Conservation (phyloP, 2,797 vertebrate species). For the Vultur gryphus region DNA sequence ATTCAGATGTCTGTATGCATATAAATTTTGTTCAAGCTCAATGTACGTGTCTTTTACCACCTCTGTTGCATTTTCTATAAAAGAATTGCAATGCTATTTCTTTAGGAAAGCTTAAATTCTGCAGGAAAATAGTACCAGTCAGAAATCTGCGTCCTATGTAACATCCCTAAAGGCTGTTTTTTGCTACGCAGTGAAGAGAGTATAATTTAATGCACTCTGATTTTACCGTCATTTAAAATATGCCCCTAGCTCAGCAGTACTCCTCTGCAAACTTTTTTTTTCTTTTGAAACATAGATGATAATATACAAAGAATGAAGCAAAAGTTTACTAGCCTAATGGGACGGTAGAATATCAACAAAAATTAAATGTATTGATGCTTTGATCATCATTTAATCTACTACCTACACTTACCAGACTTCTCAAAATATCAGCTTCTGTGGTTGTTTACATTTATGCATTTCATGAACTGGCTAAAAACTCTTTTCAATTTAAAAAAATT, state of each 20-base stretch:
- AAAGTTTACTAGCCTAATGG: neutral
- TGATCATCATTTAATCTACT: neutral
- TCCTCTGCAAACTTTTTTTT: neutral
- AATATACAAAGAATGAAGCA: neutral
- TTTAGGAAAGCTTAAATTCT: conserved; percentile 8
- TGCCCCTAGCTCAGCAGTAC: neutral
- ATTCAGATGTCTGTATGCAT: neutral
- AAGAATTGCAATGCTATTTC: neutral
- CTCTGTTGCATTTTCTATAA: neutral
- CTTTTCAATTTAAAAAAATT: neutral
- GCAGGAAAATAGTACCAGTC: neutral
- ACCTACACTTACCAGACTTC: neutral
- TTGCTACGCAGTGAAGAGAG: neutral
- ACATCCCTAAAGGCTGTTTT: neutral
- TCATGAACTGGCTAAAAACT: neutral
- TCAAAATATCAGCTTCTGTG: neutral
- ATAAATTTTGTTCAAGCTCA: neutral
- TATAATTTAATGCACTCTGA: conserved; percentile 24
- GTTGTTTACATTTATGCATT: neutral
- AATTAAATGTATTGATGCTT: neutral
- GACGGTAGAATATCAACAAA: neutral
- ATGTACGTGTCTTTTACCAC: neutral
- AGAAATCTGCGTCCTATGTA: neutral
- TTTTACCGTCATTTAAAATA: conserved; percentile 47
- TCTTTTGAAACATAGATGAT: neutral